Base-by-base conservation (phyloP, 2,888 invertebrate species). In the Drosophila koepferae region DNA sequence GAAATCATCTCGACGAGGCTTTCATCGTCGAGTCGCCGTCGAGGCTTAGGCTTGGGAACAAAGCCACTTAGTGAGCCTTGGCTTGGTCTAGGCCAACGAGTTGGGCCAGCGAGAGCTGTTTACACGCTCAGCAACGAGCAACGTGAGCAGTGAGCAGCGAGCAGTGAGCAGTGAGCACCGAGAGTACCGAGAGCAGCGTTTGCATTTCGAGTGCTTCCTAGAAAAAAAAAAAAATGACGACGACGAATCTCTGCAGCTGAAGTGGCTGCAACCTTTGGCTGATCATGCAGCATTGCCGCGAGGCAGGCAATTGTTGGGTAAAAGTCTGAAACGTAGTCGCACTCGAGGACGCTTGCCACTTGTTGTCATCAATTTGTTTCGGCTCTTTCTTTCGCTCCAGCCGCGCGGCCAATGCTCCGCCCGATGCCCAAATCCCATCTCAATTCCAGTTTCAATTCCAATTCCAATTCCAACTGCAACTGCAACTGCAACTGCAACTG, bases 151-250 rank as follows among this genome's bases (percentile, higher is more conserved):
- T 7, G 44, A 23, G 48, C 48, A 2, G 2, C 14, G 46, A 38
- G 36, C 36, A 1, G 12, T 12, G 36, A 70, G 63, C 65, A 10
- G 5, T 12, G 46, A 46, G 6, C 23, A 23, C 2, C 14, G 46
- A 23, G 46, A 23, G 23, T 4, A 23, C 23, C 23, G 23, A 23
- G 46, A 23, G 46, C 46, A 9, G 20, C 44, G 38, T 28, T 34
- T 8, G 34, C 34, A 6, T 28, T 71, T 86, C 69, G 87, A 86
- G 85, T 86, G 88, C 85, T 86, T 86, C 85, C 85, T 86, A 89
- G 90, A 90, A 85, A 85, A 74, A 83, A 88, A 90, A 85, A 85
- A 74, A 83, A 88, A 89, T 67, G 88, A 87, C 69, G 82, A 79
- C 73, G 62, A 75, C 55, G 55, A 55, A 63, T 73, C 70, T 60